Evolutionary conservation across 2,797 vertebrate species (phyloP).

Genomic region (Oreortyx pictus): DNA sequence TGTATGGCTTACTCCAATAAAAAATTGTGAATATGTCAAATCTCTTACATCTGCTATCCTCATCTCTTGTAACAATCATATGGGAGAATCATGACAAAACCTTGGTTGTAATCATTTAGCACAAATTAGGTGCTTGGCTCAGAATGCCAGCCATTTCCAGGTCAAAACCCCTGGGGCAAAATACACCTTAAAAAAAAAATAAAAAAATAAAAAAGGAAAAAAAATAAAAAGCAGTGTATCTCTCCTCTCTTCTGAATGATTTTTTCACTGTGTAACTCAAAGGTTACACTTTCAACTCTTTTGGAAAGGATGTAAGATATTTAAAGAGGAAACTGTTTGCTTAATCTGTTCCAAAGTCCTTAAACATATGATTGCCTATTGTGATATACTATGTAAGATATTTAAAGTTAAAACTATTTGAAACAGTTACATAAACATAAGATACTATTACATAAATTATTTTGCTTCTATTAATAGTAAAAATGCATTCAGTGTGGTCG

Average conservation of each 20-base stretch:
- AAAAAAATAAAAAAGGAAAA: too few species aligned
- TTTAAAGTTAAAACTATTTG: background rate
- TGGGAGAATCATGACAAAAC: background rate
- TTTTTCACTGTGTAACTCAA: too few species aligned
- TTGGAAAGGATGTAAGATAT: too few species aligned
- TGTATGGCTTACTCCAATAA: background rate
- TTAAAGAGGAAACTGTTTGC: too few species aligned
- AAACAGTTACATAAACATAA: background rate
- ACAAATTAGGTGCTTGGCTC: background rate
- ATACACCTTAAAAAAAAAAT: background rate
- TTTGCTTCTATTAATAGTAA: background rate
- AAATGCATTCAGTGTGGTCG: too few species aligned
- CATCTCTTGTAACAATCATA: background rate
- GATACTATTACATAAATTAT: background rate
- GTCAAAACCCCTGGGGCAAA: constrained; percentile 15
- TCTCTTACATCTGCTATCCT: background rate
- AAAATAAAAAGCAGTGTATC: too few species aligned
- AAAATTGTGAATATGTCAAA: background rate
- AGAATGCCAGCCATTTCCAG: background rate
- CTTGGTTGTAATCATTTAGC: background rate
- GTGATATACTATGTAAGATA: background rate
- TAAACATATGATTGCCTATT: background rate
- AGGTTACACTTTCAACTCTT: too few species aligned
- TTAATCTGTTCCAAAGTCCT: too few species aligned
- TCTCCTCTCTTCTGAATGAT: too few species aligned